A percentile compares a stretch with the other conserved stretches of the same genome.
phyloP scores from a whole-genome alignment of 1,140 invertebrate species.

The Augochlora pura region DNA sequence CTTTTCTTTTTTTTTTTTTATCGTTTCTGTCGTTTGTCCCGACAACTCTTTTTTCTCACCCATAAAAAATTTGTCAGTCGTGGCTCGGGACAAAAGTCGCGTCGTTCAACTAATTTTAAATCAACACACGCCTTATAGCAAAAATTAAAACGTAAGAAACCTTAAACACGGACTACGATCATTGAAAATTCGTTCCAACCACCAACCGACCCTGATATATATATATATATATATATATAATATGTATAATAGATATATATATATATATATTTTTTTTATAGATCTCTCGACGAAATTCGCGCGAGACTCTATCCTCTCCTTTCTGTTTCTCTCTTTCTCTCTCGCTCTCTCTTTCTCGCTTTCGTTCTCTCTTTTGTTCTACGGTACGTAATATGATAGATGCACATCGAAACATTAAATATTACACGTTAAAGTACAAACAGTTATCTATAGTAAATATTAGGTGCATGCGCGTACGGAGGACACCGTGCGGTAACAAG shows the following conservation, averaged over 20 bases:
- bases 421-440: slow-evolving; percentile 60
- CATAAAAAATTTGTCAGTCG: slow-evolving; percentile 17
- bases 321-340: too few species aligned
- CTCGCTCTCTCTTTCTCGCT: neutral
- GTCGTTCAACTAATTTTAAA: slow-evolving; percentile 24
- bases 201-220: slow-evolving; percentile 41
- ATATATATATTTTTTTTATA: too few species aligned
- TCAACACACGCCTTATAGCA: slow-evolving; percentile 15
- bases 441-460: slow-evolving; percentile 55
- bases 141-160: slow-evolving; percentile 37
- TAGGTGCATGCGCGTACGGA: slow-evolving; percentile 49
- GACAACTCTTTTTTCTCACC: too few species aligned
- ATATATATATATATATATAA: too few species aligned
- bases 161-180: slow-evolving; percentile 21
- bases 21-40: too few species aligned
- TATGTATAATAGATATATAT: too few species aligned
- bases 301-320: neutral
- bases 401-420: slow-evolving; percentile 70
- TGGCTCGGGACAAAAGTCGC: slow-evolving; percentile 1
- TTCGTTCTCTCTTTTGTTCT: slow-evolving; percentile 29
- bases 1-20: too few species aligned
- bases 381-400: slow-evolving; percentile 54
- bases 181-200: slow-evolving; percentile 61
- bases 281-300: too few species aligned
- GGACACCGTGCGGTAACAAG: slow-evolving; percentile 38